Base-by-base conservation (phyloP, 2,888 invertebrate genomes). In the Eupeodes luniger region DNA sequence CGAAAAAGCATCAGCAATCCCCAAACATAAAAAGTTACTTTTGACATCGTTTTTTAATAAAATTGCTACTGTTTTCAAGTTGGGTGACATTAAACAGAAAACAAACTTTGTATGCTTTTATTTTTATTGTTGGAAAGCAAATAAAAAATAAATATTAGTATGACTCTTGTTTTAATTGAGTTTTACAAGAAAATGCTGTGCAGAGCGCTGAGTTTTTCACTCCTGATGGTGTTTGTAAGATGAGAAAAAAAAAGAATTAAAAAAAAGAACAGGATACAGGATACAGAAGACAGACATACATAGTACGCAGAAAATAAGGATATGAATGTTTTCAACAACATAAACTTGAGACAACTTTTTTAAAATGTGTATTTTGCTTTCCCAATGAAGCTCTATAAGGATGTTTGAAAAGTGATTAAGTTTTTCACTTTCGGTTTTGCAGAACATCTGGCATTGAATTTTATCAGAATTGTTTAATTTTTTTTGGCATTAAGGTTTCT, bases 141-240 rank as follows among this genome's bases (percentile, higher is more conserved):
- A 40, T 61, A 61, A n/a, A 61, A 61, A 16, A 55, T 16, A 40
- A 61, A 40, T 62, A 16, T 40, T 44, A 27, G 27, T 66, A 9
- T 49, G 62, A 44, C 62, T 49, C 47, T 66, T 47, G 19, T 66
- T 66, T 66, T 66, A 66, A 66, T 66, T 66, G 14, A 66, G 66
- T 66, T 66, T 14, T 47, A 66, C 47, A 27, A 66, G 66, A 49
- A 47, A 34, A 9, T 16, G 11, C 10, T 64, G 10, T 5, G 11
- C n/a, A 51, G 1, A 27, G 27, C 27, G 27, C 27, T 27, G 9
- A 44, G 66, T 66, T 66, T 27, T 7, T 14, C 12, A 49, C 47
- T 44, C 14, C 7, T 49, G 14, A 7, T 19, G 55, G 7, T 19
- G 9, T 36, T 59, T n/a, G 59, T 9, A 59, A n/a, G 14, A 4